Conservation (phyloP, 2,113 vertebrate species). For the Psittacus erithacus region DNA sequence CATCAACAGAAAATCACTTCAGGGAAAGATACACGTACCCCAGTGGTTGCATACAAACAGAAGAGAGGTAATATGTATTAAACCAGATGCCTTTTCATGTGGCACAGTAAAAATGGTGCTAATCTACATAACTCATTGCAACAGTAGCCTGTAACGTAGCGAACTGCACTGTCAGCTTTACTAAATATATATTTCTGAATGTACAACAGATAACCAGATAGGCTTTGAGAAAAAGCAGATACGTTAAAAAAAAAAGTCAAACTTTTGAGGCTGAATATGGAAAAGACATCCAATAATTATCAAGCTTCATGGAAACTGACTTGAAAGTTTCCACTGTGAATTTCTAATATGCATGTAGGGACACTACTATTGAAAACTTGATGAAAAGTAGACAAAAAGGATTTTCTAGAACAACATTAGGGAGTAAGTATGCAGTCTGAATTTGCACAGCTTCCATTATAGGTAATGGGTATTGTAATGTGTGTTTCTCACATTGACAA, state of each 20-base stretch:
- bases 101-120: not conserved
- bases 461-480: not conserved
- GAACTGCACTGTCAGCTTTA: not conserved
- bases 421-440: not conserved
- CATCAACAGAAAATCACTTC: slow-evolving; percentile 47
- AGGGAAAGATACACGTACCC: slow-evolving; percentile 10
- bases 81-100: slow-evolving; percentile 24
- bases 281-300: not conserved
- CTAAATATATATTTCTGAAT: slow-evolving; percentile 8
- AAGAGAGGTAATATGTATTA: not conserved
- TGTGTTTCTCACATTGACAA: not conserved
- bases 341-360: not conserved
- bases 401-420: slow-evolving; percentile 25
- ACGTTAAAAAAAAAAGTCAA: not conserved
- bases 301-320: not conserved
- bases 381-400: slow-evolving; percentile 9
- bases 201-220: not conserved
- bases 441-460: not conserved
- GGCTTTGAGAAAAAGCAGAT: not conserved
- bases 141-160: not conserved
- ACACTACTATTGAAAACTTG: not conserved
- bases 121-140: not conserved
- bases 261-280: not conserved
- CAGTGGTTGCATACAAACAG: not conserved
- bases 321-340: not conserved